These are phyloP conservation scores for Catagonus wagneri DNA, from an alignment of 2,113 vertebrate genomes.

Conservation along the genomic window DNA sequence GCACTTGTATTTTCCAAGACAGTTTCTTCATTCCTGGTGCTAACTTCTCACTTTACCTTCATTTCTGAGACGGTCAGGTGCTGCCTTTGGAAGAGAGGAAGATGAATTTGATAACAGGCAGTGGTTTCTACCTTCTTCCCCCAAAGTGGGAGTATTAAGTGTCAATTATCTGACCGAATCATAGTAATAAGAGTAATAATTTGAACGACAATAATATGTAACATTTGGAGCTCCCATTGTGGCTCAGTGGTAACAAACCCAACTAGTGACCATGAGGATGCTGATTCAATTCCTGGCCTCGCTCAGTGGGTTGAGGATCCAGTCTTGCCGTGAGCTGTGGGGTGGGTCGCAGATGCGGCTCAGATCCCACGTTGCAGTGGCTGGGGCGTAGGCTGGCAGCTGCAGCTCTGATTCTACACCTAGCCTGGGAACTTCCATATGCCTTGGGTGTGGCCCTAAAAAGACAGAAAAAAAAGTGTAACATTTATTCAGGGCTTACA, in stretches of 20 bases:
- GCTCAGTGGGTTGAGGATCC: too few species aligned
- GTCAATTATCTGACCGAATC: background rate
- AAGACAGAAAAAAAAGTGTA: background rate
- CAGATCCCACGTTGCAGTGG: too few species aligned
- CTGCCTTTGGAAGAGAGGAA: background rate
- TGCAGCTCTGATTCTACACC: too few species aligned
- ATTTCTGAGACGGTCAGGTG: background rate
- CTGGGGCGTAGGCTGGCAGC: too few species aligned
- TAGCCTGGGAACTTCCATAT: too few species aligned
- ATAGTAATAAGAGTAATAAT: background rate
- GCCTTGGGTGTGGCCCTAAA: too few species aligned
- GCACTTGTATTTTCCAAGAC: background rate
- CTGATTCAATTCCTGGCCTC: too few species aligned
- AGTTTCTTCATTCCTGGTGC: slow-evolving; percentile 5
- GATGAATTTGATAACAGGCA: background rate
- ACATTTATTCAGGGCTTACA: background rate
- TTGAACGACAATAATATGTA: background rate
- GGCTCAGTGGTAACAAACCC: too few species aligned
- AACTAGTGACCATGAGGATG: too few species aligned
- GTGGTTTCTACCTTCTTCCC: background rate
- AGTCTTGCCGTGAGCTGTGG: too few species aligned
- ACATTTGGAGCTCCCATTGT: too few species aligned
- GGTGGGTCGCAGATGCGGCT: too few species aligned
- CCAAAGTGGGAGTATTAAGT: background rate
- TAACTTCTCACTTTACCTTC: background rate